Conservation (phyloP, 1,140 invertebrate genomes). For the Sogatella furcifera region DNA sequence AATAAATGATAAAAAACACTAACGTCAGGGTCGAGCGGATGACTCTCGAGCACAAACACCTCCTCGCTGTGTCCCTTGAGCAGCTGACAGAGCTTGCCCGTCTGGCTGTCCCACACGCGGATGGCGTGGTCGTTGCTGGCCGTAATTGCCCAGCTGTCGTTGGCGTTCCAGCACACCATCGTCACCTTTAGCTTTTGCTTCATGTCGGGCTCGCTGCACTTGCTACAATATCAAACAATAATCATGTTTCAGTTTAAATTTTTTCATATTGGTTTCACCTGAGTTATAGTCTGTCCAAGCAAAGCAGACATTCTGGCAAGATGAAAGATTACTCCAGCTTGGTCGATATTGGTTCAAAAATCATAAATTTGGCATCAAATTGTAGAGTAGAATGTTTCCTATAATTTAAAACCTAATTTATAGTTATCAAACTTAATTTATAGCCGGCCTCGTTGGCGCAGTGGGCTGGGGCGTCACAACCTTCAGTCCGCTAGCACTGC, state of each 20-base stretch:
- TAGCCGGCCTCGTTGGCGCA: too few relatives aligned
- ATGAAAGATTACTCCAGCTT: too few relatives aligned
- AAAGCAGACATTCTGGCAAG: too few relatives aligned
- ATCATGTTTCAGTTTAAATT: not conserved
- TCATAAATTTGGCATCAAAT: too few relatives aligned
- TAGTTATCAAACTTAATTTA: too few relatives aligned
- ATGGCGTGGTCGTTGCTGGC: constrained; percentile 71
- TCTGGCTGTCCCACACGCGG: constrained; percentile 80
- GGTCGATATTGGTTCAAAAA: too few relatives aligned
- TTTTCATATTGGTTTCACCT: not conserved
- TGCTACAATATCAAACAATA: too few relatives aligned
- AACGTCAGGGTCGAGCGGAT: constrained; percentile 70
- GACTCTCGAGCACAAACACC: constrained; percentile 86
- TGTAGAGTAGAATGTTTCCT: too few relatives aligned
- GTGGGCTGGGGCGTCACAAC: too few relatives aligned
- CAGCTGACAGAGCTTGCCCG: constrained; percentile 51
- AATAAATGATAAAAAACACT: not conserved
- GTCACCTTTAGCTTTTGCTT: constrained; percentile 72
- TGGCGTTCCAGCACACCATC: constrained; percentile 91
- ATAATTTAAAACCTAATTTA: too few relatives aligned
- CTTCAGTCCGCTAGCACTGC: too few relatives aligned
- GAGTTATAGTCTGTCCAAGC: too few relatives aligned
- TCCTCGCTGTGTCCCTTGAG: constrained; percentile 84
- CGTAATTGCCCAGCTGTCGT: constrained; percentile 80
- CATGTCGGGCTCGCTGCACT: constrained; percentile 33